Evolutionary conservation across 2,113 vertebrate species (phyloP).

Genomic region (Uria aalge): DNA sequence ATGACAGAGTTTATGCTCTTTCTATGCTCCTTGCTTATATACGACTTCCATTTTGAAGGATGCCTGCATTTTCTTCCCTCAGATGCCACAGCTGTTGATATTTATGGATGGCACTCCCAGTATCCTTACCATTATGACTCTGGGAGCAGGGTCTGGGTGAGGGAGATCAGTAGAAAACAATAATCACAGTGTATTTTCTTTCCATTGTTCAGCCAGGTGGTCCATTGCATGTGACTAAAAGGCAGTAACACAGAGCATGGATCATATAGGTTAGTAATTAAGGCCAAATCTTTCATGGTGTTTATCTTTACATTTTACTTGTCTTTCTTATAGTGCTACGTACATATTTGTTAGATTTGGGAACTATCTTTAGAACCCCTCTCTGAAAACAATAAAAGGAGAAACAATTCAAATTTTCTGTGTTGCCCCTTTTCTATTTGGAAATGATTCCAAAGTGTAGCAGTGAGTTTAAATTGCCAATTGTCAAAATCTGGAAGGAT

Average conservation of each 20-base stretch:
- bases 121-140: not conserved
- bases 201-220: not conserved
- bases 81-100: not conserved
- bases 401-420: not conserved
- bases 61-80: not conserved
- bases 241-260: not conserved
- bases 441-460: not conserved
- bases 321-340: not conserved
- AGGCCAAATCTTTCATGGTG: not conserved
- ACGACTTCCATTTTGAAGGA: not conserved
- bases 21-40: not conserved
- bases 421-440: not conserved
- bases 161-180: not conserved
- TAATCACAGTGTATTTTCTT: not conserved
- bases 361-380: not conserved
- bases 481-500: not conserved
- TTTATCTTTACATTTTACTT: not conserved
- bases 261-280: not conserved
- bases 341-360: not conserved
- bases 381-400: not conserved
- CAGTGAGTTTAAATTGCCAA: not conserved
- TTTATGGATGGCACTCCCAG: not conserved
- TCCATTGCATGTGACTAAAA: not conserved
- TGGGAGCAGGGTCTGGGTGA: not conserved
- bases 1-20: not conserved